Base-by-base conservation (phyloP, 1,140 invertebrate genomes). In the Magallana gigas region DNA sequence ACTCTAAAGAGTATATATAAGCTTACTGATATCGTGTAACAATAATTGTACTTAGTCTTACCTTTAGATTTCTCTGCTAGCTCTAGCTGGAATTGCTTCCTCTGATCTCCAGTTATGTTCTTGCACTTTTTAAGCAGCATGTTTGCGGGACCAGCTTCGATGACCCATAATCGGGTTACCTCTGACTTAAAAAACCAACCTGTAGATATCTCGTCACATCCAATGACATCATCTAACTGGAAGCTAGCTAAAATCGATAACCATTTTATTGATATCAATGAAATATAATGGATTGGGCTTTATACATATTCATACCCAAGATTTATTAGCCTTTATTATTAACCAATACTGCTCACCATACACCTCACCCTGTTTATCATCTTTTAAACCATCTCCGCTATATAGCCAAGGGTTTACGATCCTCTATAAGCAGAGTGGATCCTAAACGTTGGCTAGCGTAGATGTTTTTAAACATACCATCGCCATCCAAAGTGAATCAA, bases 161-260 rank as follows among this genome's bases (percentile, higher is more conserved):
- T 76, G 1, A 76, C 9, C 68, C 68, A 76, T 12, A 76, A 8
- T 76, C 81, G n/a, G 4, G 81, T 57, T 57, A 83, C 36, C 81
- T 83, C 57, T 3, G 36, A 23, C 56, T 83, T 83, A 8, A 5
- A 9, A 83, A 57, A 58, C 57, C 48, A 83, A 14, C 48, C 81
- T n/a, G 36, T 57, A 4, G 36, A 8, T 57, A 8, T 14, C 56
- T 83, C 81, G 16, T 83, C 81, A 83, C 81, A 83, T 9, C 81
- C 81, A 18, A 83, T 83, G 48, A 83, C 48, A 16, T 83, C 81
- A 83, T 83, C 18, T 16, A 83, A 58, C 16, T 83, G 14, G 16
- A 11, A 58, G 9, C 57, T 83, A 16, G 16, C 81, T 83, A 56
- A 8, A 83, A 83, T 12, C 12, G 4, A 29, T 11, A 12, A 76